Conservation (phyloP, 2,113 vertebrate genomes). For the Trematocara zebra region DNA sequence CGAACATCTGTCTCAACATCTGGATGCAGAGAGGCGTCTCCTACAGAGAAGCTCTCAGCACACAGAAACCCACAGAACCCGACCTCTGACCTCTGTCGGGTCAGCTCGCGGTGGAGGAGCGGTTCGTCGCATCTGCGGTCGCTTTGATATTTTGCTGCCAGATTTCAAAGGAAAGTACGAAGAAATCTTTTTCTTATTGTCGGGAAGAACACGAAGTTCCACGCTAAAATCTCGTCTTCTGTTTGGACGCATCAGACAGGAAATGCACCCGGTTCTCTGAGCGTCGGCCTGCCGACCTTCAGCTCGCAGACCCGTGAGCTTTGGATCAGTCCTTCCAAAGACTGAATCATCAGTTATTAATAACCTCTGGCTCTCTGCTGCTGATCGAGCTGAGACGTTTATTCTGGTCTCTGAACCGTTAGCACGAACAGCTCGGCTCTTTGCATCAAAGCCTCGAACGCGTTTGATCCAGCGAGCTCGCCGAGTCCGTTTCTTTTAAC, state of each 20-base stretch:
- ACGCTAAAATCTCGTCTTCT: neutral
- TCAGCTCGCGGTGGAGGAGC: neutral
- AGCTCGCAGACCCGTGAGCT: neutral
- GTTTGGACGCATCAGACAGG: neutral
- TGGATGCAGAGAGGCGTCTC: neutral
- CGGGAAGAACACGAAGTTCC: neutral
- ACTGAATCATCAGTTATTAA: neutral
- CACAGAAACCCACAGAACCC: fast-evolving
- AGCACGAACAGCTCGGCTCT: neutral
- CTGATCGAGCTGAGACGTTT: neutral
- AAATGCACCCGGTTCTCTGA: neutral
- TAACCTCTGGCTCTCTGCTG: neutral
- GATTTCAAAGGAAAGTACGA: neutral
- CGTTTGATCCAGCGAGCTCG: fast-evolving
- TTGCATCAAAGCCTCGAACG: neutral
- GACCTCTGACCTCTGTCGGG: neutral
- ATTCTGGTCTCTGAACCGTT: neutral
- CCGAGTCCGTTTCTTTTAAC: neutral
- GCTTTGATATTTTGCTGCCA: neutral
- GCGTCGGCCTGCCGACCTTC: neutral
- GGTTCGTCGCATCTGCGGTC: neutral
- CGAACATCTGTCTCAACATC: neutral
- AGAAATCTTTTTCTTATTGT: neutral
- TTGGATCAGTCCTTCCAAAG: neutral
- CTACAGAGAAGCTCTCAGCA: neutral